Base-by-base conservation (phyloP, 2,888 invertebrate genomes). In the Coenonympha arcania region DNA sequence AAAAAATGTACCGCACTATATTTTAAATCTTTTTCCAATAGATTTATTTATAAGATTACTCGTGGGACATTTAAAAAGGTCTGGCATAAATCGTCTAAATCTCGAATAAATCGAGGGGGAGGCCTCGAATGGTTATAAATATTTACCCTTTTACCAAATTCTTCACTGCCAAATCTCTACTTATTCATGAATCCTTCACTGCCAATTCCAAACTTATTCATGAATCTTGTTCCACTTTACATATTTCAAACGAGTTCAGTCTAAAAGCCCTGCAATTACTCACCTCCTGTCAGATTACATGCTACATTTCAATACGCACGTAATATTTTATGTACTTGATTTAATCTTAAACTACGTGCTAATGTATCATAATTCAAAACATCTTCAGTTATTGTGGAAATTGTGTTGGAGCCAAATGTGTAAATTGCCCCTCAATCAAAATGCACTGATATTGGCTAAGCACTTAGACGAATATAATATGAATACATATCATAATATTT, bases 351-450 rank as follows among this genome's bases (percentile, higher is more conserved):
- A 37, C 37, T 37, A 37, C 19, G 39, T 39, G 39, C 15, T 39
- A 39, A 39, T 39, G 24, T 39, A 39, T 39, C 24, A 39, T 39
- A 39, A 39, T 39, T 39, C 24, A 24, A 6, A 39, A 2, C 22
- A n/a, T 39, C 15, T 39, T 15, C 39, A 24, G n/a, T n/a, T n/a
- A 39, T 24, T 37, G 37, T 8, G 13, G 37, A 37, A 37, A 22
- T 37, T 39, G 39, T 8, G 22, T 39, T 15, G 4, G 39, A 39
- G 39, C 39, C 39, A 39, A 39, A 39, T 24, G 24, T 39, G 39
- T 39, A 39, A 39, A 39, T 24, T 39, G 39, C 24, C 39, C 22
- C 39, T 24, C 39, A 39, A 22, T 20, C 37, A 37, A 15, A 36
- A 24, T 24, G 39, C 24, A 39, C 9, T 39, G 39, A 39, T 39